Conservation (phyloP, 2,113 vertebrate species). For the Grantiella picta region DNA sequence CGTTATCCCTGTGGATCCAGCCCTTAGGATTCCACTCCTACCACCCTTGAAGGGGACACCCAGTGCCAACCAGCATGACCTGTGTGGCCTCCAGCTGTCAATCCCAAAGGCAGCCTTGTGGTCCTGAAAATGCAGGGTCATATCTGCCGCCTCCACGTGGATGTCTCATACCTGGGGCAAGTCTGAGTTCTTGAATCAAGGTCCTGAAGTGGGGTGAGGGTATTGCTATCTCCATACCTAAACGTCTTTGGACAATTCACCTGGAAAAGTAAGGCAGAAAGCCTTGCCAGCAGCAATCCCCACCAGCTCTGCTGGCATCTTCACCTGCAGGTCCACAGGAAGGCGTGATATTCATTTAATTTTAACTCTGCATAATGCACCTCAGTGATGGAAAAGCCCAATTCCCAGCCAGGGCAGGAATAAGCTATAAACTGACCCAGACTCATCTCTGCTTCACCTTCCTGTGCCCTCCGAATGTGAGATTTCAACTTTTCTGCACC, state of each 20-base stretch:
- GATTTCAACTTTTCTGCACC: background rate
- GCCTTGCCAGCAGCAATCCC: background rate
- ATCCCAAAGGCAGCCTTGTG: background rate
- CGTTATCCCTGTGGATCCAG: background rate
- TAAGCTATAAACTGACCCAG: background rate
- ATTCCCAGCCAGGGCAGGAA: background rate
- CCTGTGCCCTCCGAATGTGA: background rate
- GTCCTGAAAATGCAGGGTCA: background rate
- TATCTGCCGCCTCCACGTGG: fast-evolving
- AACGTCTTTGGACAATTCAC: background rate
- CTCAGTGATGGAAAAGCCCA: background rate
- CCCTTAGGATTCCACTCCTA: background rate
- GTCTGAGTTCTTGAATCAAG: background rate
- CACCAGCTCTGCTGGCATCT: background rate
- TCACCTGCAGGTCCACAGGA: background rate
- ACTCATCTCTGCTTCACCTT: background rate
- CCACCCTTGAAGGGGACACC: background rate
- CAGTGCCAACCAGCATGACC: background rate
- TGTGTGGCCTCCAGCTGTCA: background rate
- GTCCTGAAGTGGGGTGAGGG: background rate
- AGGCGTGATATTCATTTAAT: background rate
- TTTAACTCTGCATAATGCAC: background rate
- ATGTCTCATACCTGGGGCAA: background rate
- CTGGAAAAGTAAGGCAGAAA: background rate
- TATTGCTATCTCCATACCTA: background rate